Evolutionary conservation across 2,888 invertebrate genomes (phyloP).

Genomic region (Hydriomena furcata): DNA sequence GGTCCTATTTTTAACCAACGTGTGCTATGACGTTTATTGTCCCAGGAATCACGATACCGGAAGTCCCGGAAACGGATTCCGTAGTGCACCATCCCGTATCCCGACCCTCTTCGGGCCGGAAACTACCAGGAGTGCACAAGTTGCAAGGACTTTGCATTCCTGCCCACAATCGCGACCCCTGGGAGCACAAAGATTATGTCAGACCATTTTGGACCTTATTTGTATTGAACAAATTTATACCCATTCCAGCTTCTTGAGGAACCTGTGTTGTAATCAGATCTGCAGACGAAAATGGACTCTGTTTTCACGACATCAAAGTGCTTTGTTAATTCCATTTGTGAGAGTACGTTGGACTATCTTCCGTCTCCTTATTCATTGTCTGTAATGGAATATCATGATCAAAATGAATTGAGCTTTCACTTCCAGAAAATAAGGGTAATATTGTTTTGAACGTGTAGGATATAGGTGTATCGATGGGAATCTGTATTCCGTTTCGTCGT

Average conservation of each 20-base stretch:
- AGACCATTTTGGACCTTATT: slow-evolving; percentile 3
- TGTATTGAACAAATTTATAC: background rate
- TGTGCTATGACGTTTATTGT: background rate
- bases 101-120: slow-evolving; percentile 52
- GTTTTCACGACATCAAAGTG: background rate
- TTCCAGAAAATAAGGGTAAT: background rate
- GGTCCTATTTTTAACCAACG: too few relatives aligned
- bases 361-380: slow-evolving; percentile 17
- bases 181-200: slow-evolving; percentile 2
- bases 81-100: slow-evolving; percentile 48
- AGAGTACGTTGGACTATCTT: slow-evolving; percentile 23
- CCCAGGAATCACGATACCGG: slow-evolving; percentile 14
- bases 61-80: slow-evolving; percentile 29
- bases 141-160: slow-evolving; percentile 22
- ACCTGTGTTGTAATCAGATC: background rate
- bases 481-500: background rate
- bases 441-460: background rate
- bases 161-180: background rate
- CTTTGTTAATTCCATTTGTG: background rate
- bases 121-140: slow-evolving; percentile 51
- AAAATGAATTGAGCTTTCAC: slow-evolving; percentile 2
- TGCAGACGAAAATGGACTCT: slow-evolving; percentile 12
- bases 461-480: background rate
- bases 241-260: slow-evolving; percentile 7
- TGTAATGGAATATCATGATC: background rate